Conservation (phyloP, 2,888 invertebrate genomes). For the Ephialtes manifestator region DNA sequence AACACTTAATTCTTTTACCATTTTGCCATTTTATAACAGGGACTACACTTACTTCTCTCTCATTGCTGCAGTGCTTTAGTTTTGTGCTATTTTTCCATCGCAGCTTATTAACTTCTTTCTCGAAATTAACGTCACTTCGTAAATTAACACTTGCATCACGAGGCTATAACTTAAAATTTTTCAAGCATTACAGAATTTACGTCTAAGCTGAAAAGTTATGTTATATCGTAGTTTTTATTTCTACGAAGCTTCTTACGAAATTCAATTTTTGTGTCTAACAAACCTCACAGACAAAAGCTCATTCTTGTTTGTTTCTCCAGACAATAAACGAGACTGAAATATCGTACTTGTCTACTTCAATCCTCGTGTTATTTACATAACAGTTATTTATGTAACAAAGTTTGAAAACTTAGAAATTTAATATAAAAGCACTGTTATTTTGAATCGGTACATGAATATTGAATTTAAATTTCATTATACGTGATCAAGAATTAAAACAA, state of each 20-base stretch:
- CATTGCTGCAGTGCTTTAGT: too few relatives aligned
- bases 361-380: too few relatives aligned
- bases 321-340: background rate
- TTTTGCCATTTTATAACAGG: too few relatives aligned
- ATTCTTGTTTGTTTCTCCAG: background rate
- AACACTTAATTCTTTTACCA: too few relatives aligned
- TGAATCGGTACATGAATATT: too few relatives aligned
- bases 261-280: slow-evolving; percentile 21
- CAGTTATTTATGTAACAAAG: too few relatives aligned
- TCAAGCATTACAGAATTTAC: background rate
- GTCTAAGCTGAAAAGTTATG: too few relatives aligned
- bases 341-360: background rate
- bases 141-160: slow-evolving; percentile 18
- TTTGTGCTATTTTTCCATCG: slow-evolving; percentile 31
- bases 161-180: slow-evolving; percentile 7
- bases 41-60: too few relatives aligned
- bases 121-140: slow-evolving; percentile 26
- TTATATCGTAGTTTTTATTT: too few relatives aligned
- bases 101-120: slow-evolving; percentile 54
- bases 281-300: background rate
- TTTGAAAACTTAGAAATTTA: too few relatives aligned
- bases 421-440: too few relatives aligned
- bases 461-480: too few relatives aligned
- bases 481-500: background rate
- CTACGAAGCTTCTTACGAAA: background rate